A percentile compares a stretch with the other conserved stretches of the same genome.
Evolutionary conservation across 2,888 invertebrate genomes (phyloP).

Genomic region (Patella caerulea): DNA sequence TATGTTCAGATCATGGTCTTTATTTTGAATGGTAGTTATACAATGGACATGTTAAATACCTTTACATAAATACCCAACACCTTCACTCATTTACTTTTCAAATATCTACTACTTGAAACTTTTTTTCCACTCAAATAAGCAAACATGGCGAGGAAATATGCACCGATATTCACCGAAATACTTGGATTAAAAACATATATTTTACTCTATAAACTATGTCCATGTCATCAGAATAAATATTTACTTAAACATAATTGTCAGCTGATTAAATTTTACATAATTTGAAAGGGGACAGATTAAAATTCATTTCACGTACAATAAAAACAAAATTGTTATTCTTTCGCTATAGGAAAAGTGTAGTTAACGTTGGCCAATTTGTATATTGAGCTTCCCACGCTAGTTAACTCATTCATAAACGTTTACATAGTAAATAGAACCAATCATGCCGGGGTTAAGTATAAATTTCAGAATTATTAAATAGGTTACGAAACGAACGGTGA

Average conservation of each 20-base stretch:
- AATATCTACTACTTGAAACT: neutral
- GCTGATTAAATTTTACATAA: conserved; percentile 9
- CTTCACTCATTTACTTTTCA: neutral
- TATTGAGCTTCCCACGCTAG: conserved; percentile 7
- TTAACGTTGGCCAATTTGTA: conserved; percentile 10
- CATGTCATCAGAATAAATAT: conserved; percentile 9
- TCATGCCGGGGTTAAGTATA: conserved; percentile 3
- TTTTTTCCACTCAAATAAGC: neutral
- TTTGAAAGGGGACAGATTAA: neutral
- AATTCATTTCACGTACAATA: conserved; percentile 5
- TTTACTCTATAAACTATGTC: conserved; percentile 5
- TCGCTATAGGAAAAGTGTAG: neutral
- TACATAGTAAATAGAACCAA: conserved; percentile 1
- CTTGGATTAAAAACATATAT: conserved; percentile 11
- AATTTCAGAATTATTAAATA: conserved; percentile 10
- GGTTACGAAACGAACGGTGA: neutral
- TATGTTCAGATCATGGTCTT: no score
- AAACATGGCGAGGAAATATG: neutral
- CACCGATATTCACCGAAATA: neutral
- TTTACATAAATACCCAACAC: neutral
- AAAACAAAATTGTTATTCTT: conserved; percentile 10
- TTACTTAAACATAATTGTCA: conserved; percentile 5
- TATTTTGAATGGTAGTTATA: no score
- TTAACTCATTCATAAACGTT: neutral
- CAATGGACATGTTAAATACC: no score